These are phyloP conservation scores for Dolichomitus sp. DNA, from an alignment of 2,888 invertebrate species.

Conservation along the genomic window DNA sequence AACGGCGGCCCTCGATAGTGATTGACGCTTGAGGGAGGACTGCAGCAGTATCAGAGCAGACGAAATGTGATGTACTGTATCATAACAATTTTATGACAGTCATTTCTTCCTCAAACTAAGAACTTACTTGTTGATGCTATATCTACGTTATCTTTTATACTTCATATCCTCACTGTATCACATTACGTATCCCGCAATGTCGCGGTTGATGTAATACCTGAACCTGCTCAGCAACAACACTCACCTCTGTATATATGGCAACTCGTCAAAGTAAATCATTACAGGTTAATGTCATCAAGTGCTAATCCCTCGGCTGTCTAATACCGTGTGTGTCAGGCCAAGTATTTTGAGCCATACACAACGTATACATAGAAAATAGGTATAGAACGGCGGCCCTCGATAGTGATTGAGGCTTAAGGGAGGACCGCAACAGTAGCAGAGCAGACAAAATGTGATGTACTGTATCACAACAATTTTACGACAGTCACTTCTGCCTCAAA, in stretches of 20 bases:
- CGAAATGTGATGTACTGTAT: slow-evolving; percentile 38
- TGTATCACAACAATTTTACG: background rate
- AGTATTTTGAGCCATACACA: slow-evolving; percentile 5
- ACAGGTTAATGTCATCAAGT: slow-evolving; percentile 14
- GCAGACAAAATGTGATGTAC: slow-evolving; percentile 41
- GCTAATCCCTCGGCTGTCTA: slow-evolving; percentile 43
- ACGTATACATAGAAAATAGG: slow-evolving; percentile 44
- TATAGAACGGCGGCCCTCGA: slow-evolving; percentile 35
- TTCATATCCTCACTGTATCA: background rate
- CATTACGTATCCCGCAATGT: slow-evolving; percentile 23
- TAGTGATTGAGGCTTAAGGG: slow-evolving; percentile 70
- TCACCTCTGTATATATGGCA: background rate
- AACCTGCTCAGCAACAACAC: background rate
- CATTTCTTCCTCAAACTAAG: background rate
- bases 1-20: slow-evolving; percentile 57
- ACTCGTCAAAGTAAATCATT: slow-evolving; percentile 30
- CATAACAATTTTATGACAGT: background rate
- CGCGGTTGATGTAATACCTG: slow-evolving; percentile 38
- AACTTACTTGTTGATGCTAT: slow-evolving; percentile 13
- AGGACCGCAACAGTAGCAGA: slow-evolving; percentile 41
- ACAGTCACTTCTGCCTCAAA: background rate
- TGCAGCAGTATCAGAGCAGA: slow-evolving; percentile 36
- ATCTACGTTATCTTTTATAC: slow-evolving; percentile 8
- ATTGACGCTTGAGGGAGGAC: slow-evolving; percentile 68
- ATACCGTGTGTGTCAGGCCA: background rate